Conservation (phyloP, 2,113 vertebrate genomes). For the Cheirogaleus medius region DNA sequence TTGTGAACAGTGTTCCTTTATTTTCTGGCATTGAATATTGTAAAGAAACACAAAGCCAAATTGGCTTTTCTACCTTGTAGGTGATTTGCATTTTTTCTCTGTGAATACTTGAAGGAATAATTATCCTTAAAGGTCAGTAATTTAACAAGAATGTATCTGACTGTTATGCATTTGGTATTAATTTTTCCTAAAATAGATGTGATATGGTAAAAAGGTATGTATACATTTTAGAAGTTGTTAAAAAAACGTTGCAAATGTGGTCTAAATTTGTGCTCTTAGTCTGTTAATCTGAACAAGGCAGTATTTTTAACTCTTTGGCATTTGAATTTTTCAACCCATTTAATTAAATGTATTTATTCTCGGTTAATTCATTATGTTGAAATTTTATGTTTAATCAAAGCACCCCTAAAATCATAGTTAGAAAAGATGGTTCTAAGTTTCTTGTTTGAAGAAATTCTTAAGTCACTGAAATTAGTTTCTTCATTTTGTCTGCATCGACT, state of each 20-base stretch:
- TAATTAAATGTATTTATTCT: constrained; percentile 1
- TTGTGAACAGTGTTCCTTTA: background rate
- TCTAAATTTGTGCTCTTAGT: background rate
- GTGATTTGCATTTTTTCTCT: background rate
- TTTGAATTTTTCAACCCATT: constrained; percentile 11
- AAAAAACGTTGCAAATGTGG: background rate
- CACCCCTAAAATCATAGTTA: background rate
- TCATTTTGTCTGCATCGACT: constrained; percentile 37
- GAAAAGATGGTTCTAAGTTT: background rate
- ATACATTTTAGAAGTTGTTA: background rate
- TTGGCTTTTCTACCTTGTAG: background rate
- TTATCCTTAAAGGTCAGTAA: background rate
- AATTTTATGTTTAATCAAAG: background rate
- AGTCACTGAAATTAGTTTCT: constrained; percentile 54
- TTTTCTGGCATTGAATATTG: background rate
- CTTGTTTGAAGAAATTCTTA: constrained; percentile 30
- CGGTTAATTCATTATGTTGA: background rate
- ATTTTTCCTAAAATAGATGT: background rate
- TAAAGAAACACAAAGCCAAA: background rate
- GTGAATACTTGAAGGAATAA: background rate
- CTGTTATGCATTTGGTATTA: background rate
- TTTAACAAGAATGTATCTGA: background rate
- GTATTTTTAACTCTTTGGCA: constrained; percentile 1
- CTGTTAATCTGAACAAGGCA: background rate
- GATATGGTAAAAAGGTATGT: background rate